Evolutionary conservation across 2,888 invertebrate genomes (phyloP), one percentile per base, ranked within the genome.

Genomic region (Mimachlamys varia): DNA sequence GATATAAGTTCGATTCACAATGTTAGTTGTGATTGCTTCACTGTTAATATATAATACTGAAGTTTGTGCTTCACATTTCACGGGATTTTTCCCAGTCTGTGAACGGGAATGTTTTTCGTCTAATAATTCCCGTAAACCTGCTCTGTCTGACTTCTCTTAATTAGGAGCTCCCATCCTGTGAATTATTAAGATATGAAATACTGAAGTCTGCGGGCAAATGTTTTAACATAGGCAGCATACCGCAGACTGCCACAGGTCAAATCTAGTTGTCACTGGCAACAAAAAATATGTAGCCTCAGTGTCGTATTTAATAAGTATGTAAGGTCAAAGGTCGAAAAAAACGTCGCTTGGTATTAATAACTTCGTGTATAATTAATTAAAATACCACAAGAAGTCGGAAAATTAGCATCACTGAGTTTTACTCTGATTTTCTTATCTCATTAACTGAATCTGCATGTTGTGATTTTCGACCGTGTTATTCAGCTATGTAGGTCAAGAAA

Each of bases 241-340:
- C 58, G 3, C 7, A 58, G 58, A n/a, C 58, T 58, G 58, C 58
- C 58, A 58, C 58, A n/a, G 58, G 58, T 58, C 58, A 58, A 58
- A 58, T 58, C 58, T n/a, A 58, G 58, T 58, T 58, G 58, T 58
- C 58, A 58, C 58, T 58, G 58, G 58, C 58, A 58, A 58, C 58
- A 58, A 58, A 58, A 58, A 58, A 58, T 58, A 58, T 58, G n/a
- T 58, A 58, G 58, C 58, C 58, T 58, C 58, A 19, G 58, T 58
- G 58, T 22, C 58, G n/a, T 58, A 22, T n/a, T 58, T 58, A 58
- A 58, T 58, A 58, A 58, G n/a, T 58, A 58, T 58, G 58, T 58
- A 58, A 22, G n/a, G 58, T 58, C 58, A 58, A n/a, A 58, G 58
- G 58, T 58, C 58, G 58, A 19, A 58, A 58, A 58, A 58, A 19